A percentile compares a stretch with the other conserved stretches of the same genome.
Evolutionary conservation across 2,113 vertebrate species (phyloP).

Genomic region (Smithornis capensis): DNA sequence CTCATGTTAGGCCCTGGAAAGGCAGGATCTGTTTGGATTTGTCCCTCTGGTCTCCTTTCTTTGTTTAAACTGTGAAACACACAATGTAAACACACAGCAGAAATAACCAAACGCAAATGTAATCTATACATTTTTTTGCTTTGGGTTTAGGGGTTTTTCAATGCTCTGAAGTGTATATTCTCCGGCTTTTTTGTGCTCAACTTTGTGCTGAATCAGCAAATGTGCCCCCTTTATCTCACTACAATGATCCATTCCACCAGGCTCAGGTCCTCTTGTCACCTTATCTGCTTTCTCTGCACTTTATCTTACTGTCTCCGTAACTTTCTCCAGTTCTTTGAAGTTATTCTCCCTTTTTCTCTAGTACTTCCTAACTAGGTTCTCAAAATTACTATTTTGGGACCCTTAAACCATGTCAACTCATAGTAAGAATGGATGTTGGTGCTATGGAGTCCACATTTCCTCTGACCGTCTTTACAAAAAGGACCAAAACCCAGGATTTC

Average conservation of each 20-base stretch:
- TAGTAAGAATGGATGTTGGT: not conserved
- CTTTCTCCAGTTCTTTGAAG: not conserved
- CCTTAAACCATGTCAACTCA: not conserved
- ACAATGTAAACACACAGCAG: not conserved
- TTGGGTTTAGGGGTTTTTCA: not conserved
- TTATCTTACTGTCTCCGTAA: not conserved
- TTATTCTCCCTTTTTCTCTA: not conserved
- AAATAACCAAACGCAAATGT: not conserved
- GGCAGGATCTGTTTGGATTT: not conserved
- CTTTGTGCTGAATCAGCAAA: not conserved
- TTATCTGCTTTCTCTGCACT: not conserved
- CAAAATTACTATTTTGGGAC: not conserved
- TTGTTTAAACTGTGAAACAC: not conserved
- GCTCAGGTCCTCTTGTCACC: not conserved
- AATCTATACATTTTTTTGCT: not conserved
- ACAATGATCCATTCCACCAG: not conserved
- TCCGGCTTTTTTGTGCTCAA: not conserved
- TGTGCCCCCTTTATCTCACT: not conserved
- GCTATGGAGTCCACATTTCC: not conserved
- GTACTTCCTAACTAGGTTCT: not conserved
- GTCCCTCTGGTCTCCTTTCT: not conserved
- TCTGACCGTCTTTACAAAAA: not conserved
- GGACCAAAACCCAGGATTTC: not conserved
- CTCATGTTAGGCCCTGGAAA: not conserved
- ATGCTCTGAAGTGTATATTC: not conserved